A percentile compares a stretch with the other conserved stretches of the same genome.
Conservation (phyloP, 2,888 invertebrate genomes). For the Strigamia crassipes region DNA sequence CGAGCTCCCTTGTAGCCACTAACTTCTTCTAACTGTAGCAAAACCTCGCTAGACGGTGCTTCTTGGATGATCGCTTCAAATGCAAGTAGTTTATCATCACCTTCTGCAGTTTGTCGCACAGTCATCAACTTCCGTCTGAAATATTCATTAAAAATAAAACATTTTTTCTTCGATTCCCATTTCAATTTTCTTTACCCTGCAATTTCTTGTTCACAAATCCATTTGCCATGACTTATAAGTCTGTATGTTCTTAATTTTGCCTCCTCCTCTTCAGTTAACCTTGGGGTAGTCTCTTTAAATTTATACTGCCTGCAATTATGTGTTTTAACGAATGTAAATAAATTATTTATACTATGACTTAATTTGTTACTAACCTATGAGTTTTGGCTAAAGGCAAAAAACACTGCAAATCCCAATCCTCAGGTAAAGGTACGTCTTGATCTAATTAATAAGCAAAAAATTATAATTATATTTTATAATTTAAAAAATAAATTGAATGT, state of each 20-base stretch:
- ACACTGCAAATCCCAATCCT: constrained; percentile 79
- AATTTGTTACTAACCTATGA: constrained; percentile 54
- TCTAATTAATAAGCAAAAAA: constrained; percentile 60
- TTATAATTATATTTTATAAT: background rate
- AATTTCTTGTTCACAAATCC: constrained; percentile 56
- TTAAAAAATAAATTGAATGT: constrained; percentile 24
- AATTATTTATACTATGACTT: background rate
- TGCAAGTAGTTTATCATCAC: background rate
- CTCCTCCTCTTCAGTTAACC: constrained; percentile 54
- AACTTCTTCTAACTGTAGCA: constrained; percentile 49
- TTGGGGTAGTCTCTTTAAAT: constrained; percentile 54
- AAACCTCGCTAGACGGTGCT: constrained; percentile 48
- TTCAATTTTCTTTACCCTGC: constrained; percentile 49
- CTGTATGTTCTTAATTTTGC: constrained; percentile 56
- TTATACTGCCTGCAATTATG: constrained; percentile 54
- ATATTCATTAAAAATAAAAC: background rate
- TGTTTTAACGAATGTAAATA: background rate
- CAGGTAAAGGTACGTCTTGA: constrained; percentile 71
- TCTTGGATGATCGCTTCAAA: constrained; percentile 50
- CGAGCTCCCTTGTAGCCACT: constrained; percentile 39
- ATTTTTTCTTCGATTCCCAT: background rate
- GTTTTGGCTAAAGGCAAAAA: constrained; percentile 70
- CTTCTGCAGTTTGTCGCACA: background rate
- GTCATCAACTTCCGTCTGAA: background rate
- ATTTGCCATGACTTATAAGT: constrained; percentile 57